Evolutionary conservation across 2,797 vertebrate genomes (phyloP).

Genomic region (Cossypha caffra): DNA sequence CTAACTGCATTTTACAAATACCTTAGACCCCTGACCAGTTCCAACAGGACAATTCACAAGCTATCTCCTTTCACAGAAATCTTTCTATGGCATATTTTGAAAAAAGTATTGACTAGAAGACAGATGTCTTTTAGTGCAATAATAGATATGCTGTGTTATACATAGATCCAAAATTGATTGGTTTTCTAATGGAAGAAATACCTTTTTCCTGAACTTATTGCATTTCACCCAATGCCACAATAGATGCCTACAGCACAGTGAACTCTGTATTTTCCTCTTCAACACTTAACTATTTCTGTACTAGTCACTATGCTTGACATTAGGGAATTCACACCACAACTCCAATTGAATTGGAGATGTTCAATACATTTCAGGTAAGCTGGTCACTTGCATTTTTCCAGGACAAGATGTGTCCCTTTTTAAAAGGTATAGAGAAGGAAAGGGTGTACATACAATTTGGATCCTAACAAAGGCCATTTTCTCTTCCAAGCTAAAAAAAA

Average conservation of each 20-base stretch:
- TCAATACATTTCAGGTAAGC: background rate
- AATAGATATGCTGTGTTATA: background rate
- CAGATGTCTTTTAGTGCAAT: background rate
- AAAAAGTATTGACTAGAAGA: background rate
- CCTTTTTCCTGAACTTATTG: conserved; percentile 8
- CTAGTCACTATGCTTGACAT: background rate
- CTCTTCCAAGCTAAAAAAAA: background rate
- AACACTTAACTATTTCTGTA: background rate
- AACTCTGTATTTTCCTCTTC: background rate
- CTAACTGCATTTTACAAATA: conserved; percentile 2
- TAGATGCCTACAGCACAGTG: background rate
- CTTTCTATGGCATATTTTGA: background rate
- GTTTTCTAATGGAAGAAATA: conserved; percentile 6
- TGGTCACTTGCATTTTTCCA: background rate
- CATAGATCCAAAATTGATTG: conserved; percentile 30
- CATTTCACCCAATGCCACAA: background rate
- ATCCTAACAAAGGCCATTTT: background rate
- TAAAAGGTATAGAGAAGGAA: background rate
- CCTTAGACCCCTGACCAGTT: background rate
- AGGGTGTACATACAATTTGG: background rate
- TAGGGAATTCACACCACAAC: background rate
- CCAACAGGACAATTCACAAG: background rate
- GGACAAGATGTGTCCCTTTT: background rate
- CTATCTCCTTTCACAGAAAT: background rate
- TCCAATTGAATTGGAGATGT: background rate